Evolutionary conservation across 2,113 vertebrate genomes (phyloP), one percentile per base, ranked within the genome.

Genomic region (Lasiurus cinereus): DNA sequence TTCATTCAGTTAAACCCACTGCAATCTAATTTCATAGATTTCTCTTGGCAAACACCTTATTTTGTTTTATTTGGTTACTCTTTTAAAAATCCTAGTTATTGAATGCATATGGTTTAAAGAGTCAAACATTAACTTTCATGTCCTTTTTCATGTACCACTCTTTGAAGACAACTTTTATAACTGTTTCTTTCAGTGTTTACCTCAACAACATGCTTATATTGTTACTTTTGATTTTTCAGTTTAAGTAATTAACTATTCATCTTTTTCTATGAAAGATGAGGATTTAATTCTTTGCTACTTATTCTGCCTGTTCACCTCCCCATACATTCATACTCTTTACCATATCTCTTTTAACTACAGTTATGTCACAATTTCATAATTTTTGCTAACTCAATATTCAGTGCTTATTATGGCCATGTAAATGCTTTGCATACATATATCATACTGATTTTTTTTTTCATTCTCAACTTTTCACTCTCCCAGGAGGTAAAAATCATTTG

Each of bases 21-120:
- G 21, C 3, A 67, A 66, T 46, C 31, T 72, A 27, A 46, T 56
- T 67, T 82, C 36, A 43, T 46, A 27, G 78, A 50, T 36, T 67
- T 72, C 43, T 82, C 31, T 96, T 91, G 66, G n/a, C 4, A 83
- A 94, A 86, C n/a, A 83, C 15, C 18, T 50, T 76, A 76, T 72
- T 88, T 82, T 72, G 3, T 70, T 43, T 86, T 52, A 27, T 8
- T 67, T 84, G 54, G 73, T 66, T 90, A 22, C 6, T 36, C 24
- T 64, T 39, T 62, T 46, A 33, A 78, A 72, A 82, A 80, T 90
- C 39, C 52, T 8, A 52, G 46, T 56, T 48, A 22, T 4, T 74
- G 46, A 66, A 54, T 83, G 18, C 27, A 29, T 27, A 24, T 36
- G 6, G 16, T 43, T 73, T 76, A 48, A 66, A 79, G 62, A 48